Conservation (phyloP, 2,113 vertebrate species). For the Vimba vimba region DNA sequence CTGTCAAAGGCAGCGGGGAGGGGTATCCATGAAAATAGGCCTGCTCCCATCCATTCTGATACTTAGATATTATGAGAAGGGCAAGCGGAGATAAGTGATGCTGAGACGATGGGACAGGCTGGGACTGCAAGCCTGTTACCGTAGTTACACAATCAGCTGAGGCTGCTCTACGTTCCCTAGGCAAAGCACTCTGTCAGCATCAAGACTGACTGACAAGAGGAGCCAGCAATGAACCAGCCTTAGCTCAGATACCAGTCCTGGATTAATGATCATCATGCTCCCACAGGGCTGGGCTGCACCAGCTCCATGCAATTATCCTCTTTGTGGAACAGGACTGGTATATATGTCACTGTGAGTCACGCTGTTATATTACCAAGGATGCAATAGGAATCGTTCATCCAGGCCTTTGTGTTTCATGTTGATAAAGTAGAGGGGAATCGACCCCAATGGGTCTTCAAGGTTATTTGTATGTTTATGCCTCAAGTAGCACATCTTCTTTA, state of each 20-base stretch:
- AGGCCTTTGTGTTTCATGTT: constrained; percentile 24
- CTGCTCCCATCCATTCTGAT: constrained; percentile 9
- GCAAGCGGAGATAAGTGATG: constrained; percentile 56
- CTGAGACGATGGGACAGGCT: constrained; percentile 66
- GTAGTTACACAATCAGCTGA: constrained; percentile 64
- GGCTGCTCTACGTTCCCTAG: constrained; percentile 59
- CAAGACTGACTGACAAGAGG: constrained; percentile 52
- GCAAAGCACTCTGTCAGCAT: constrained; percentile 56
- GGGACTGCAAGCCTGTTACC: constrained; percentile 57
- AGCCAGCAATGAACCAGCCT: constrained; percentile 4
- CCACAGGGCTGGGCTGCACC: constrained; percentile 17
- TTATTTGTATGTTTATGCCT: constrained; percentile 8
- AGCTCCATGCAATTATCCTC: constrained; percentile 17
- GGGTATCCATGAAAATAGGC: constrained; percentile 35
- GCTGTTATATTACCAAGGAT: constrained; percentile 6
- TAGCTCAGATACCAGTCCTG: constrained; percentile 21
- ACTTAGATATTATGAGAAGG: constrained; percentile 16
- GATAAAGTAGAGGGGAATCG: neutral
- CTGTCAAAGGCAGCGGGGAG: constrained; percentile 22
- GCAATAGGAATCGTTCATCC: neutral
- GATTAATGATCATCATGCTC: neutral
- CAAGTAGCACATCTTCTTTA: neutral
- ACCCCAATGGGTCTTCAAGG: constrained; percentile 12
- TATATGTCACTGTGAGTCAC: constrained; percentile 35
- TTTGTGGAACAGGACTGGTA: neutral